These are phyloP conservation scores for Carabus problematicus DNA, from an alignment of 2,888 invertebrate genomes.

Conservation along the genomic window DNA sequence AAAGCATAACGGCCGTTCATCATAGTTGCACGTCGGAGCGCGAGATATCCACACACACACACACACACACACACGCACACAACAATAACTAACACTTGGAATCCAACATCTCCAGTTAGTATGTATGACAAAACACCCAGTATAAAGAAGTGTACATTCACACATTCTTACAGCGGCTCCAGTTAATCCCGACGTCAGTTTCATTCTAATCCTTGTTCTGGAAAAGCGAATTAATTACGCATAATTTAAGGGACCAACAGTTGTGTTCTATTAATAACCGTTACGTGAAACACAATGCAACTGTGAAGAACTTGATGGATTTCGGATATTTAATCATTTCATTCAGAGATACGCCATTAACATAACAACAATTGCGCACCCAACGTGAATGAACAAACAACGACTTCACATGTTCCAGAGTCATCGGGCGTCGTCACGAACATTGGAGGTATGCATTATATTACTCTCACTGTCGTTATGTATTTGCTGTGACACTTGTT, in stretches of 20 bases:
- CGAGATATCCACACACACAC: conserved; percentile 22
- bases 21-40: conserved; percentile 40
- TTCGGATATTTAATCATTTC: no score
- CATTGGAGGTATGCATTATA: background rate
- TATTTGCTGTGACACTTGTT: conserved; percentile 1
- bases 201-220: no score
- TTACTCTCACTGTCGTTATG: background rate
- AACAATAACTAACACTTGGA: background rate
- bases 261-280: no score
- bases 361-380: background rate
- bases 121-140: no score
- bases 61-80: background rate
- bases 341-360: no score
- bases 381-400: conserved; percentile 11
- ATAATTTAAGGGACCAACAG: no score
- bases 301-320: no score
- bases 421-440: conserved; percentile 8
- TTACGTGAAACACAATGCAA: no score
- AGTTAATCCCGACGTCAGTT: no score
- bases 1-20: conserved; percentile 40
- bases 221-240: no score
- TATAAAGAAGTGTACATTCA: no score
- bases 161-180: background rate
- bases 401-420: conserved; percentile 5
- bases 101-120: background rate